Conservation (phyloP, 2,113 vertebrate genomes). For the Austrofundulus limnaeus region DNA sequence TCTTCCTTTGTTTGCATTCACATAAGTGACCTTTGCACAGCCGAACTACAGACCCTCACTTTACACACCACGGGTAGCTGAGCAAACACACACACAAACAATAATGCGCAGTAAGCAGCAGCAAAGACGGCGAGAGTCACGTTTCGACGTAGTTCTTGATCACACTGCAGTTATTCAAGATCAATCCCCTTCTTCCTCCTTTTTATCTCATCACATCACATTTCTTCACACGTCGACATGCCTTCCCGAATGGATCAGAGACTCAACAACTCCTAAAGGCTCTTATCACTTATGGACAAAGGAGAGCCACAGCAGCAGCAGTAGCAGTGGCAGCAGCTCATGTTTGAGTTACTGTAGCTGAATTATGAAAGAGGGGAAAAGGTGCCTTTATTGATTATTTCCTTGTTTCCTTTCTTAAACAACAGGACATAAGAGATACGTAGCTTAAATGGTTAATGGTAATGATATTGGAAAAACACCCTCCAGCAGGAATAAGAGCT, state of each 20-base stretch:
- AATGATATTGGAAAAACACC: background rate
- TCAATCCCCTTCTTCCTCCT: background rate
- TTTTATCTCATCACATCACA: background rate
- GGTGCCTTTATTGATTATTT: conserved; percentile 2
- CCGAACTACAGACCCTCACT: conserved; percentile 44
- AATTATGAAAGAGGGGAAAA: background rate
- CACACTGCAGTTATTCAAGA: conserved; percentile 1
- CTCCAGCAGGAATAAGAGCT: conserved; percentile 3
- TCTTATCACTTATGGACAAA: conserved; percentile 37
- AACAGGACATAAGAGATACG: background rate
- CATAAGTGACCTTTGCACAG: conserved; percentile 37
- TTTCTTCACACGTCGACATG: background rate
- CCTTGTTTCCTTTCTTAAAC: background rate
- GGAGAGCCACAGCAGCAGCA: no score
- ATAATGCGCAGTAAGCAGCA: background rate
- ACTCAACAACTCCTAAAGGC: conserved; percentile 17
- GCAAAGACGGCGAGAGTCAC: background rate
- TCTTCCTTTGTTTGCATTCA: background rate
- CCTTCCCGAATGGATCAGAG: background rate
- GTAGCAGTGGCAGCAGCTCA: background rate
- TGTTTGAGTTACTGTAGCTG: background rate
- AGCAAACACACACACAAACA: conserved; percentile 33
- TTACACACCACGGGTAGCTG: conserved; percentile 23
- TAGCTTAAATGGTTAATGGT: background rate
- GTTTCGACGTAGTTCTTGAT: conserved; percentile 3